Base-by-base conservation (phyloP, 1,140 invertebrate species). In the Pogonus chalceus region DNA sequence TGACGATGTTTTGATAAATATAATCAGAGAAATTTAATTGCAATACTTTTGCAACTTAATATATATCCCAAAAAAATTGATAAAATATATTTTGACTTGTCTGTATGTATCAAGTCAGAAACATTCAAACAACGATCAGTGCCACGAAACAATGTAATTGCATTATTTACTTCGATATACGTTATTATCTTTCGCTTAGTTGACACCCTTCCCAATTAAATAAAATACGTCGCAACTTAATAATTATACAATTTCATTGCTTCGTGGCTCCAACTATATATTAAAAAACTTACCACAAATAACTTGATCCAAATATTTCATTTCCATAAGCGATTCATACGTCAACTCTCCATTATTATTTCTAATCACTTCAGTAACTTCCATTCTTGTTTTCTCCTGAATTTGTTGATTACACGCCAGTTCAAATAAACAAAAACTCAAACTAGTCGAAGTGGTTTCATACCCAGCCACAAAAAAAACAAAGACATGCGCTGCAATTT, bases 261-360 rank as follows among this genome's bases (percentile, higher is more conserved):
- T n/a, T n/a, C n/a, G 26, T 31, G 26, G 14, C 4, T 31, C 26
- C 14, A 31, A 31, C 26, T 31, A 31, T 14, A 31, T n/a, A n/a
- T n/a, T n/a, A 47, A 47, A 2, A 31, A 12, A 57, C 58, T 62
- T 56, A 70, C 70, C 73, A 49, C 64, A 57, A 16, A 77, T 62
- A n/a, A 78, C 70, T 58, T 74, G 72, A 56, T 76, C 70, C 58
- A 83, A 59, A 51, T 78, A 77, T 0, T 66, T 69, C 67, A 83
- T 72, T 4, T 76, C 71, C 20, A 70, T 64, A 1, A 82, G 54
- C n/a, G 71, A 68, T 9, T 80, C 77, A 56, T 78, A 81, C 26
- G 66, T 75, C 0, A 80, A 56, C 52, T 73, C 58, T 2, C 72
- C 70, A 18, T 71, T 58, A 51, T 76, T 62, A 49, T 68, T 68